Conservation (phyloP, 2,888 invertebrate species). For the Litoditis marina region DNA sequence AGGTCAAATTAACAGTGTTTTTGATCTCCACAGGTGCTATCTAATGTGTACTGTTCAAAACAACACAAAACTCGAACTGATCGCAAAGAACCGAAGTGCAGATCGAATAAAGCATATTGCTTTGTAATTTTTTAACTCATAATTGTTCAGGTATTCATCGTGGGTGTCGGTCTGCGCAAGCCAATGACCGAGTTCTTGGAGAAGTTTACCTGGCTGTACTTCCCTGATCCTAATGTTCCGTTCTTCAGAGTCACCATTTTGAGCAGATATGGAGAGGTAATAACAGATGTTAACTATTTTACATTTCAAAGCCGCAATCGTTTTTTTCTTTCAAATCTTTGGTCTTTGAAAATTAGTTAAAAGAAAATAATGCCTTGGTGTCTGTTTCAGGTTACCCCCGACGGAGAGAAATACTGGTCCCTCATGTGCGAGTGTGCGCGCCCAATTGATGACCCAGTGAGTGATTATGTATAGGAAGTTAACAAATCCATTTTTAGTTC, state of each 20-base stretch:
- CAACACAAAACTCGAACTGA: background rate
- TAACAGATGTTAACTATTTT: background rate
- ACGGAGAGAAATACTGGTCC: constrained; percentile 59
- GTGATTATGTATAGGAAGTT: background rate
- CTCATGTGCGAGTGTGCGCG: constrained; percentile 61
- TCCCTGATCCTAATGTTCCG: constrained; percentile 58
- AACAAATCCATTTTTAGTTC: no score
- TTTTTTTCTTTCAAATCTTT: background rate
- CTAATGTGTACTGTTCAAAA: background rate
- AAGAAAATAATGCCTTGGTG: background rate
- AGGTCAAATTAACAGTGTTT: background rate
- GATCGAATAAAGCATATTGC: background rate
- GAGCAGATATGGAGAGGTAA: constrained; percentile 56
- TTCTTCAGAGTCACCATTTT: constrained; percentile 61
- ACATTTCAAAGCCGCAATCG: background rate
- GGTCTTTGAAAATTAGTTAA: no score
- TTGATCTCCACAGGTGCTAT: no score
- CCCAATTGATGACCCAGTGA: constrained; percentile 51
- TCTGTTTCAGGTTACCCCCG: constrained; percentile 51
- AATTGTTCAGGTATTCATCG: constrained; percentile 56
- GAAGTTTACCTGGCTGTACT: constrained; percentile 60
- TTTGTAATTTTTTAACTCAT: background rate
- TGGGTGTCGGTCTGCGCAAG: constrained; percentile 56
- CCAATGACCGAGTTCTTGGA: constrained; percentile 56
- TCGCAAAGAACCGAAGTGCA: no score